A percentile compares a stretch with the other conserved stretches of the same genome.
Evolutionary conservation across 2,797 vertebrate genomes (phyloP).

Genomic region (Hemitrygon akajei): DNA sequence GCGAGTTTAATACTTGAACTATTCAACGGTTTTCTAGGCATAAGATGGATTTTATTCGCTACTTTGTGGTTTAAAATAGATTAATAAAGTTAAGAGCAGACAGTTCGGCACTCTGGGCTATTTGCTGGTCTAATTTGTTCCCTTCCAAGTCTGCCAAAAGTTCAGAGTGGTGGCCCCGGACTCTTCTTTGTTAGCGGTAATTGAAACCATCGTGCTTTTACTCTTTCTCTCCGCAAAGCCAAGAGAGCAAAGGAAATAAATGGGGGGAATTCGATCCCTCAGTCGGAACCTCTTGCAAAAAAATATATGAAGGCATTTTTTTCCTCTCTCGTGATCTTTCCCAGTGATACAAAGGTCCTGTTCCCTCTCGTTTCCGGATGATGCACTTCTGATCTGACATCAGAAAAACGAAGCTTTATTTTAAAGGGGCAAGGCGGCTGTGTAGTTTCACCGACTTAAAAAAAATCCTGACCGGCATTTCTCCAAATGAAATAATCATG

Average conservation of each 20-base stretch:
- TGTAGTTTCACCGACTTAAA: neutral
- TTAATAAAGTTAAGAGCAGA: constrained; percentile 23
- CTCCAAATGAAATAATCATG: neutral
- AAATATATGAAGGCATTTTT: constrained; percentile 25
- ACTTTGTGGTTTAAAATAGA: neutral
- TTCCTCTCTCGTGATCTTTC: constrained; percentile 12
- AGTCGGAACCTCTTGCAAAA: constrained; percentile 30
- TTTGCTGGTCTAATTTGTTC: constrained; percentile 25
- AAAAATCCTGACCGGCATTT: neutral
- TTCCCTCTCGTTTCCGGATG: constrained; percentile 27
- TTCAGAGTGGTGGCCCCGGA: constrained; percentile 45
- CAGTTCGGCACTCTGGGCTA: neutral
- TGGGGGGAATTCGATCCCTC: constrained; percentile 20
- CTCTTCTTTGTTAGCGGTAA: constrained; percentile 60
- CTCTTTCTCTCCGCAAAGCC: constrained; percentile 24
- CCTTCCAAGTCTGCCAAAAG: constrained; percentile 44
- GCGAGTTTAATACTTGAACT: neutral
- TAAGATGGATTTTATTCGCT: constrained; percentile 4
- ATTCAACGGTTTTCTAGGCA: neutral
- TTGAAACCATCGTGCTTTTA: constrained; percentile 54
- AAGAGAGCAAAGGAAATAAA: neutral
- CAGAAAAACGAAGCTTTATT: neutral
- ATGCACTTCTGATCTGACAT: constrained; percentile 7
- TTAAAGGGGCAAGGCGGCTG: neutral
- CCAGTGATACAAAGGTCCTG: constrained; percentile 22